Conservation (phyloP, 2,797 vertebrate genomes). For the Crotalus adamanteus region DNA sequence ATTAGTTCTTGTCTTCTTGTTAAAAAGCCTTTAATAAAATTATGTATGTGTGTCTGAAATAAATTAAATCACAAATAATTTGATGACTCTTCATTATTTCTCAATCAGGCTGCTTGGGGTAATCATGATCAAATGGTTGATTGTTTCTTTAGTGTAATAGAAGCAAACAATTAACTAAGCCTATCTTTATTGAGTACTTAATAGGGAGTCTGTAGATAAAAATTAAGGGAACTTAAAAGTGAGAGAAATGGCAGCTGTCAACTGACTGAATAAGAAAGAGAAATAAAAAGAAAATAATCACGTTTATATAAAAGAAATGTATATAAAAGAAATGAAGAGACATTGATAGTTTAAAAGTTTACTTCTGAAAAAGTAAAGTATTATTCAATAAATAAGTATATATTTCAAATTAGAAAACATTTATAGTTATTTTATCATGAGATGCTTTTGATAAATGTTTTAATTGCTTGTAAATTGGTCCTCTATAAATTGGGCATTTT, state of each 20-base stretch:
- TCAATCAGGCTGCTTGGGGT: background rate
- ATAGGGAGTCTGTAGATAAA: background rate
- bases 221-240: background rate
- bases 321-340: background rate
- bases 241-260: background rate
- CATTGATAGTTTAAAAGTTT: background rate
- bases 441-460: background rate
- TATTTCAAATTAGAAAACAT: background rate
- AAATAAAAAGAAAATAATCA: background rate
- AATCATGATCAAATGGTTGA: background rate
- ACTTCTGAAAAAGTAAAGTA: background rate
- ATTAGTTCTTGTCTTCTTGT: background rate
- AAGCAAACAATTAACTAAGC: background rate
- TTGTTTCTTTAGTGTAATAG: background rate
- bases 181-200: background rate
- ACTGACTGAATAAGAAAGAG: background rate
- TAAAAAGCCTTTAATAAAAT: background rate
- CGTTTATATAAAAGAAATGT: background rate
- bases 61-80: background rate
- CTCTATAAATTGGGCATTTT: background rate
- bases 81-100: background rate
- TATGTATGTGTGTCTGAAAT: background rate
- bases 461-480: background rate
- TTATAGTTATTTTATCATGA: background rate
- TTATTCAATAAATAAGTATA: background rate